These are phyloP conservation scores for Rhimphoctona megacephalus DNA, from an alignment of 2,888 invertebrate species.

Conservation along the genomic window DNA sequence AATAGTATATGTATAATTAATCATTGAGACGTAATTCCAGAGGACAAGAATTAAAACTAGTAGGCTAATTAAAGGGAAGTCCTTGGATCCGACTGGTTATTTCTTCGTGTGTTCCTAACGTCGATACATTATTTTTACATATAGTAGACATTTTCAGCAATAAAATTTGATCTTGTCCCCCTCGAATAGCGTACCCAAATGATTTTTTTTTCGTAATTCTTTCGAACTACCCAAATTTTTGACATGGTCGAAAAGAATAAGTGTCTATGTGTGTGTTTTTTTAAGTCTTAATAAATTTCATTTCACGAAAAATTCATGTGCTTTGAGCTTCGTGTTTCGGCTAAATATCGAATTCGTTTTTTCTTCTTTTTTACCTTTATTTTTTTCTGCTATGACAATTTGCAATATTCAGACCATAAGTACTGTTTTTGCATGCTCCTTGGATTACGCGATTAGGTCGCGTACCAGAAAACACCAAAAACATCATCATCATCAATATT, in stretches of 20 bases:
- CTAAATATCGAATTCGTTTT: not conserved
- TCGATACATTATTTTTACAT: not conserved
- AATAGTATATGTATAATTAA: slow-evolving; percentile 64
- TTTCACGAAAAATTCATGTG: not conserved
- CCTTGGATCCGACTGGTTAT: slow-evolving; percentile 34
- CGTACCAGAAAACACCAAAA: not conserved
- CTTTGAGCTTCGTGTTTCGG: slow-evolving; percentile 7
- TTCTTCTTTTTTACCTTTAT: not conserved
- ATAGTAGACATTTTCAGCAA: not conserved
- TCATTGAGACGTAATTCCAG: slow-evolving; percentile 67
- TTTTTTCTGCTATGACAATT: not conserved
- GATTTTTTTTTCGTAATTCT: not conserved
- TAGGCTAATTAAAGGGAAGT: slow-evolving; percentile 57
- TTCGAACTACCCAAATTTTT: slow-evolving; percentile 18
- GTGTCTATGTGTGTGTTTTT: not conserved
- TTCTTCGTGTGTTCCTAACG: slow-evolving; percentile 4
- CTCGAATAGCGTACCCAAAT: slow-evolving; percentile 9
- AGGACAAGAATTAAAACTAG: slow-evolving; percentile 55
- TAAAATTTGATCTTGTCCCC: slow-evolving; percentile 16
- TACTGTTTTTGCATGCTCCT: not conserved
- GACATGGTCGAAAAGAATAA: slow-evolving; percentile 2
- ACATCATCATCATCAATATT: slow-evolving; percentile 11
- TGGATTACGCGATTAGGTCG: not conserved
- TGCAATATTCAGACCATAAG: not conserved
- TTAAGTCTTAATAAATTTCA: not conserved